Base-by-base conservation (phyloP, 2,797 vertebrate genomes). In the Spinibarbus caldwelli region DNA sequence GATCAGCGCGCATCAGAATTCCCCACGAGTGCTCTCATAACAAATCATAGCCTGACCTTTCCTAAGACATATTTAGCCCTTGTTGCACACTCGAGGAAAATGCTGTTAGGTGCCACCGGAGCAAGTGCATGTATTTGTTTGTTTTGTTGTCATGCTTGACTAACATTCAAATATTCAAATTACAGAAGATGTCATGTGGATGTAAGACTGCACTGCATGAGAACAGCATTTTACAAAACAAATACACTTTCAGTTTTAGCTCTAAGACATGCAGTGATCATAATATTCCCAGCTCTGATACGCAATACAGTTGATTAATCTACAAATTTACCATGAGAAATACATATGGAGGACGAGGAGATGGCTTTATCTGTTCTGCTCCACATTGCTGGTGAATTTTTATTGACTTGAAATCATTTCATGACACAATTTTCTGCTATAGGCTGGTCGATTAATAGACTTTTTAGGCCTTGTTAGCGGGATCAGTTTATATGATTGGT, bases 1-100 rank as follows among this genome's bases (percentile, higher is more conserved):
- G 95, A 97, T 96, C 94, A 94, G 91, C 90, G 91, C 86, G 89
- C 93, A 95, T 96, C 94, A 95, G 94, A 96, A 95, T 96, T 92
- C 93, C 88, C 92, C 83, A 85, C 90, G 83, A 91, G 91, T 90
- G 92, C 90, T 89, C 87, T 93, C 92, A 91, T 93, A 96, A 96
- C 92, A 97, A 95, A 94, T 93, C 90, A 89, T 91, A 89, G 87
- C 86, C 86, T 92, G 96, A 94, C 94, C 93, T 95, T 93, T 95
- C 91, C 92, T 88, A 89, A 85, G 89, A 92, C 92, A 93, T 94
- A 95, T 95, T 95, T 94, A 93, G 93, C 92, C 92, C 85, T 91
- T 93, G 90, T 92, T 94, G 92, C 92, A 92, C 93, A 94, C 92
- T 93, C 92, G 90, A 91, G 90, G 90, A 91, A 93, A 82, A 87